Conservation (phyloP, 2,888 invertebrate genomes). For the Agrochola lota region DNA sequence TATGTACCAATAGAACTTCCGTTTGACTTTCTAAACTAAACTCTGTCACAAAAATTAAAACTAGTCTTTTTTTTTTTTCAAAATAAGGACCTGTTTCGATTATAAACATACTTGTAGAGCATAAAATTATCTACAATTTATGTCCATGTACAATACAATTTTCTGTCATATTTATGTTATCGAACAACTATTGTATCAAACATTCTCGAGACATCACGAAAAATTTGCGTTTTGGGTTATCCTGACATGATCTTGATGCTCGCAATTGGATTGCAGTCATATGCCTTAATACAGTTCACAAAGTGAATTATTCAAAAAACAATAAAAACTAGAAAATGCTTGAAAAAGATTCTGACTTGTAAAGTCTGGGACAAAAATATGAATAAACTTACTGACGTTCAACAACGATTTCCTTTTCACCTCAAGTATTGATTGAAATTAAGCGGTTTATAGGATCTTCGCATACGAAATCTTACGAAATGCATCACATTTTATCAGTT, state of each 20-base stretch:
- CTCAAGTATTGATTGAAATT: too few species aligned
- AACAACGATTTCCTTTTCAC: not conserved
- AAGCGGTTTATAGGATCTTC: not conserved
- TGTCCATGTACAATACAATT: not conserved
- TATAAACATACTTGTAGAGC: not conserved
- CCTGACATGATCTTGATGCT: not conserved
- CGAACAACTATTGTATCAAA: not conserved
- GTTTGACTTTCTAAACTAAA: not conserved
- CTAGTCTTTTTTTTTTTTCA: not conserved
- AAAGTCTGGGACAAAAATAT: not conserved
- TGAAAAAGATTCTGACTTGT: not conserved
- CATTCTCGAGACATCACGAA: not conserved
- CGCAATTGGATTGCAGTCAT: not conserved
- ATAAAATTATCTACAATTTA: not conserved
- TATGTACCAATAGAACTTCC: not conserved
- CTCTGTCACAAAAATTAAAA: not conserved
- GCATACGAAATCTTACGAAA: not conserved
- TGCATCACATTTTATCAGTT: not conserved
- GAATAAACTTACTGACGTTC: not conserved
- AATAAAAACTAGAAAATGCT: not conserved
- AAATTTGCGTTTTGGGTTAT: not conserved
- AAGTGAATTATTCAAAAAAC: not conserved
- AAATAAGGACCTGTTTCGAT: accelerated
- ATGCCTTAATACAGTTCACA: not conserved
- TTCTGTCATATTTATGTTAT: not conserved